Conservation (phyloP, 2,113 vertebrate genomes). For the Mastomys coucha region DNA sequence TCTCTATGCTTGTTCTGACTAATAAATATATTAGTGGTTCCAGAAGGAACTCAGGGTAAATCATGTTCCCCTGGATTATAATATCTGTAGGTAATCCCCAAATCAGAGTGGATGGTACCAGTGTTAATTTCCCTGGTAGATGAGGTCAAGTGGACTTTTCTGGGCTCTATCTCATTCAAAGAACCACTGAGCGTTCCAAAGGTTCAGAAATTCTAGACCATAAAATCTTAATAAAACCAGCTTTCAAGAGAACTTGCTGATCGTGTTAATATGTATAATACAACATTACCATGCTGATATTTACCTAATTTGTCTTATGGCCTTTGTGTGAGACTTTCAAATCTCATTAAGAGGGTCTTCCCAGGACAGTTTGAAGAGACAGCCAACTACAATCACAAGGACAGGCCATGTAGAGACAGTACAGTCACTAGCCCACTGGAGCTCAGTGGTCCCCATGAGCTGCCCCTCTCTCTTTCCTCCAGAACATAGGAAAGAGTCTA, state of each 20-base stretch:
- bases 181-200: not conserved
- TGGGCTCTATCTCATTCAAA: not conserved
- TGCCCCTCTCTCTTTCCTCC: slow-evolving; percentile 64
- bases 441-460: not conserved
- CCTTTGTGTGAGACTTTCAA: not conserved
- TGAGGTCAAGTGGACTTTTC: not conserved
- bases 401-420: not conserved
- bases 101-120: not conserved
- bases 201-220: not conserved
- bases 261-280: not conserved
- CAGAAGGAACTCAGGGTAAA: not conserved
- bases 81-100: not conserved
- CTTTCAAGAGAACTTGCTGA: not conserved
- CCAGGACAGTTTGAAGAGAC: not conserved
- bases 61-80: not conserved
- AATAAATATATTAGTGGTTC: not conserved
- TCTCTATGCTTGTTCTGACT: not conserved
- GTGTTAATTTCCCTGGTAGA: not conserved
- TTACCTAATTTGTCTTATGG: not conserved
- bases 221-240: slow-evolving; percentile 2
- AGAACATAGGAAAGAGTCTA: slow-evolving; percentile 42
- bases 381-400: not conserved
- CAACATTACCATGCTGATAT: not conserved
- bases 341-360: slow-evolving; percentile 21
- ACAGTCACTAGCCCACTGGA: not conserved